These are phyloP conservation scores for Crotalus horridus DNA, from an alignment of 2,113 vertebrate species.

Conservation along the genomic window DNA sequence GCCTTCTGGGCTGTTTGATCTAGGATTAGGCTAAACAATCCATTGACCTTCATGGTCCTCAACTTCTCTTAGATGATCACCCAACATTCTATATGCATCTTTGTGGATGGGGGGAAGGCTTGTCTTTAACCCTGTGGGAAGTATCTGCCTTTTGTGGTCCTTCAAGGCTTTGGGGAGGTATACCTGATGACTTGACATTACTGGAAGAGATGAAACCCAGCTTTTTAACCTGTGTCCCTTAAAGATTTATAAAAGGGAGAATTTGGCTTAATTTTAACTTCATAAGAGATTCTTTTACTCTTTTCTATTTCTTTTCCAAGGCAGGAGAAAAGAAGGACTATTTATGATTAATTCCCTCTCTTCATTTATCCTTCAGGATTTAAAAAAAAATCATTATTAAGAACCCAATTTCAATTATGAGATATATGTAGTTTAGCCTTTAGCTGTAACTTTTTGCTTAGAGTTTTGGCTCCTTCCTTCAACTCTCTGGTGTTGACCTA, in stretches of 20 bases:
- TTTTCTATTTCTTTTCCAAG: neutral
- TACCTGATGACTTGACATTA: neutral
- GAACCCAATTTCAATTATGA: neutral
- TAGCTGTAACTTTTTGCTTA: neutral
- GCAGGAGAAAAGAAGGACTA: neutral
- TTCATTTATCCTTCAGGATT: neutral
- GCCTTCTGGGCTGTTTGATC: neutral
- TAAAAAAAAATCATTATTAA: neutral
- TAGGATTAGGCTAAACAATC: neutral
- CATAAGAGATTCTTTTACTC: neutral
- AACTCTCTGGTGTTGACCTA: neutral
- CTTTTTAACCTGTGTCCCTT: neutral
- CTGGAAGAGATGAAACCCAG: neutral
- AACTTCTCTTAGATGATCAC: neutral
- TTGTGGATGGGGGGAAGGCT: neutral
- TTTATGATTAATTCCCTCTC: neutral
- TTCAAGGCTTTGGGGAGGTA: neutral
- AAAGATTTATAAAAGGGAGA: neutral
- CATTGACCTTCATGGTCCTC: neutral
- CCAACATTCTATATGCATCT: neutral
- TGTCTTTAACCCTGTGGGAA: neutral
- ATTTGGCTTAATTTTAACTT: neutral
- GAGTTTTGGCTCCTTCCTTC: neutral
- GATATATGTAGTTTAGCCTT: neutral
- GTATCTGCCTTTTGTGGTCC: neutral